A percentile compares a stretch with the other conserved stretches of the same genome.
Evolutionary conservation across 2,888 invertebrate species (phyloP).

Genomic region (Sturmia bella): DNA sequence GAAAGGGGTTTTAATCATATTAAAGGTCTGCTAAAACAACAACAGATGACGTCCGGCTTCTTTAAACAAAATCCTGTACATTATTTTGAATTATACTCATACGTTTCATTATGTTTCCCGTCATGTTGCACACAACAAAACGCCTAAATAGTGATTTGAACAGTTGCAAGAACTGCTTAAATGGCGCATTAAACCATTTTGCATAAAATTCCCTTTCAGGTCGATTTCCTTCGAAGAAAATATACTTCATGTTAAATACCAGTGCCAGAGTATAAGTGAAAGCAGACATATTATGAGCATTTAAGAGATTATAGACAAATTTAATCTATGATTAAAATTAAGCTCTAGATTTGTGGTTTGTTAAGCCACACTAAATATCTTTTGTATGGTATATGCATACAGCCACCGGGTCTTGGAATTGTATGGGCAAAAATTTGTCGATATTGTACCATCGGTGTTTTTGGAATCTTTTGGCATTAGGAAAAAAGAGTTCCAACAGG

Average conservation of each 20-base stretch:
- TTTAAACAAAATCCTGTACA: conserved; percentile 36
- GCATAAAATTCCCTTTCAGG: neutral
- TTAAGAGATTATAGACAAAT: neutral
- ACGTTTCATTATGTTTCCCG: neutral
- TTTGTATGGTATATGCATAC: too few species aligned
- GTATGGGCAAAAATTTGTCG: too few species aligned
- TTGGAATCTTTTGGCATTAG: too few species aligned
- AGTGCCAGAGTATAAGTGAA: conserved; percentile 5
- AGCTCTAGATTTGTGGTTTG: too few species aligned
- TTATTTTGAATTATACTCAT: too few species aligned
- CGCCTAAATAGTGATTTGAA: conserved; percentile 18
- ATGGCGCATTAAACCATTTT: conserved; percentile 23
- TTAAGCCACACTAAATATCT: too few species aligned
- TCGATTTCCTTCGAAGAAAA: conserved; percentile 6
- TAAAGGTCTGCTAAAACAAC: neutral
- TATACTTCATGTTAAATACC: neutral
- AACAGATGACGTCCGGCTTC: neutral
- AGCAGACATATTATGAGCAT: neutral
- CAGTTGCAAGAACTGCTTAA: conserved; percentile 30
- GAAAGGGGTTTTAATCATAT: neutral
- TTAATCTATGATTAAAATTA: conserved; percentile 38
- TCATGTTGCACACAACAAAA: neutral
- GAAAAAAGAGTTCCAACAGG: too few species aligned
- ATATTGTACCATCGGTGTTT: too few species aligned
- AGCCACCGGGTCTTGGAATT: too few species aligned